Evolutionary conservation across 2,113 vertebrate genomes (phyloP).

Genomic region (Stegostoma tigrinum): DNA sequence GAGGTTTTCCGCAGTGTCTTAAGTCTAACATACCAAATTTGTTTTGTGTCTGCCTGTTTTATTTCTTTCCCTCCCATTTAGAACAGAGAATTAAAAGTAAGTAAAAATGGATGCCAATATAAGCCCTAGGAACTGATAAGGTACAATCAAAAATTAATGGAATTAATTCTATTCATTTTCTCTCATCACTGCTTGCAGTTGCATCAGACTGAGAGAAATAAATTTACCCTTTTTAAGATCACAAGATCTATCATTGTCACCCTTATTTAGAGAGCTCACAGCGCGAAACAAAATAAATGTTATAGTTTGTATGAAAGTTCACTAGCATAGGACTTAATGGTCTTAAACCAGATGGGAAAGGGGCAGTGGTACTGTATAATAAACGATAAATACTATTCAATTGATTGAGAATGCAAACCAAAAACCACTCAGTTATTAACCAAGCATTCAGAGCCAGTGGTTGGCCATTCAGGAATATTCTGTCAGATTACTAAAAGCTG

Average conservation of each 20-base stretch:
- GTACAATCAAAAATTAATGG: not conserved
- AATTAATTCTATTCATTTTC: not conserved
- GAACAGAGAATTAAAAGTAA: not conserved
- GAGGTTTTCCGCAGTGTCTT: not conserved
- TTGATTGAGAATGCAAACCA: not conserved
- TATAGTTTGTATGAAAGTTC: not conserved
- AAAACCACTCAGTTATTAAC: not conserved
- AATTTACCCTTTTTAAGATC: not conserved
- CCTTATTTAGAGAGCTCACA: not conserved
- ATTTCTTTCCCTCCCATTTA: not conserved
- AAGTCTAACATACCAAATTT: not conserved
- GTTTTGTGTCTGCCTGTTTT: not conserved
- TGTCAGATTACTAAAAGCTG: not conserved
- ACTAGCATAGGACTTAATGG: too few relatives aligned
- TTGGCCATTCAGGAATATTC: not conserved
- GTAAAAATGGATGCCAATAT: not conserved
- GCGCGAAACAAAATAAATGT: not conserved
- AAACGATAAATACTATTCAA: not conserved
- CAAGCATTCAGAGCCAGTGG: not conserved
- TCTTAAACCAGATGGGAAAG: not conserved
- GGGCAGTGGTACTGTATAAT: not conserved
- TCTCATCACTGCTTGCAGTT: not conserved
- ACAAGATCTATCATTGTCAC: too few relatives aligned
- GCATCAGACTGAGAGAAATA: not conserved
- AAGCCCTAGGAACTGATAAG: not conserved